Evolutionary conservation across 2,888 invertebrate genomes (phyloP), one percentile per base, ranked within the genome.

Genomic region (Tachina lurida): DNA sequence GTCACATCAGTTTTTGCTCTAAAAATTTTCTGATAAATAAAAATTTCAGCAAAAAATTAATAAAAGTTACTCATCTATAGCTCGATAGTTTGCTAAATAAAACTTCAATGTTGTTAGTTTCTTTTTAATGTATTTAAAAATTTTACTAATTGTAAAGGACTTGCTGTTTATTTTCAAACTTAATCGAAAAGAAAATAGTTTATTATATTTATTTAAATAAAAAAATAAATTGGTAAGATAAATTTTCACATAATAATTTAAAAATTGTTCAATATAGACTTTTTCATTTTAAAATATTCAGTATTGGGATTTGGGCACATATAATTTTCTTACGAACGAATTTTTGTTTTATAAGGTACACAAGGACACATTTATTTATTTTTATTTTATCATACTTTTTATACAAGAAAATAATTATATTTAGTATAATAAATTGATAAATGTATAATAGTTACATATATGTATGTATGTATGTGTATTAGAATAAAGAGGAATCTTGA

Each of bases 291-390:
- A 31, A 31, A 31, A 31, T 31, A 31, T 31, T 31, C 7, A 31
- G 10, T 68, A 9, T 12, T 68, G 63, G 17, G 41, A 10, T 68
- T 22, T 56, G 52, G 62, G 43, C 73, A 74, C 58, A 85, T 75
- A 82, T 31, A 77, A 63, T 41, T 49, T 15, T 19, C 56, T 31
- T 19, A 60, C 15, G 39, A 47, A 62, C 60, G 22, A 17, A 60
- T 74, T 70, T 63, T 12, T 17, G 22, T 75, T 54, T 62, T 70
- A 22, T 78, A 83, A 86, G 85, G 85, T 86, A 86, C 85, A 86
- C 82, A 79, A 83, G 85, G 85, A 86, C 85, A 86, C 82, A 86
- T 65, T 79, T 62, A 82, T 63, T 74, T 22, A 74, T 43, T 19
- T 70, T 71, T 31, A 12, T 60, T 47, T 49, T 65, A 43, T n/a